Evolutionary conservation across 2,113 vertebrate species (phyloP), one percentile per base, ranked within the genome.

Genomic region (Bubo scandiacus): DNA sequence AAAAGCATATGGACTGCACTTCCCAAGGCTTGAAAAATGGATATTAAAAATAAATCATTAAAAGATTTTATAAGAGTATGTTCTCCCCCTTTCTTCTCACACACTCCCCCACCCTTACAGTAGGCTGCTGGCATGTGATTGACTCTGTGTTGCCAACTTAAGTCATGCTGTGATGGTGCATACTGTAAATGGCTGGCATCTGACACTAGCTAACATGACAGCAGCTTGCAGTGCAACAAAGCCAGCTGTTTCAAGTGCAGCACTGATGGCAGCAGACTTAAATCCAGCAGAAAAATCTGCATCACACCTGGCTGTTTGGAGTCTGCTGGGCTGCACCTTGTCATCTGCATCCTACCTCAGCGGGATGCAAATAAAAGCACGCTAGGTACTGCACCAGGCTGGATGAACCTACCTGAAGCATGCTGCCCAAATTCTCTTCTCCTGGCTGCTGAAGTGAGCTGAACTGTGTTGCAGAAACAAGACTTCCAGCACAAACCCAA

Each of bases 121-220:
- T 63, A 95, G 88, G 93, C 84, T 96, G 87, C 78, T 97, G 97
- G 95, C 95, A 95, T 88, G 83, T 92, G 88, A 95, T 42, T 84
- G 95, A 89, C 81, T 90, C 78, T 82, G 92, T 85, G 86, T 91
- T 96, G 96, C 96, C 95, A 97, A 94, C 92, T 89, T 7, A 68
- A 96, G 94, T 93, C 90, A 91, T 65, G 92, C 92, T 84, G 94
- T 80, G 74, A 91, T 89, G 91, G 94, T 10, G 19, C 88, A 96
- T 43, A 75, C 90, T 92, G 93, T 95, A 97, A 97, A 67, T 95
- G 97, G 95, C 92, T 97, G 96, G 94, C 96, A 96, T 95, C 94
- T 88, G 91, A 96, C 94, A 95, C 80, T 32, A 89, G 91, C 89
- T 63, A 94, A 86, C 1, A 0, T 68, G 84, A 92, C 83, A 87